Base-by-base conservation (phyloP, 2,797 vertebrate genomes). In the Sciaenops ocellatus region DNA sequence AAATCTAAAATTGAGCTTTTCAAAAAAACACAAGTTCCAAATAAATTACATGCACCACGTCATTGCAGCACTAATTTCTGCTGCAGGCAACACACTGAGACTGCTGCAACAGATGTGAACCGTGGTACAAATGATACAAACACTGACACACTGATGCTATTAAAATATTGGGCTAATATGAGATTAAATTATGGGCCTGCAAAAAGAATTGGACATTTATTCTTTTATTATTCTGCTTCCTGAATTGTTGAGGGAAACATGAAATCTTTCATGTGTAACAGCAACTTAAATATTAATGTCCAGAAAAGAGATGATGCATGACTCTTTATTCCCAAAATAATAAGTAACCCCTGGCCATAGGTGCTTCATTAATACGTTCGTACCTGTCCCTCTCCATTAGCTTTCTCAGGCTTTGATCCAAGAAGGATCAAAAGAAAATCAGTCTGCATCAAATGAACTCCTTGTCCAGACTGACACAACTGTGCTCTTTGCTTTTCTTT, bases 81-180 rank as follows among this genome's bases (percentile, higher is more conserved):
- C 87, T 89, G 60, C 76, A 72, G 89, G 87, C 78, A 8, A 65
- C 42, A 28, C 67, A 48, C 44, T 76, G 73, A 76, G 65, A 88
- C 79, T 76, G 65, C 79, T 73, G 83, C 80, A 79, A 85, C 85
- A 89, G 81, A 84, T 79, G 78, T 79, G 74, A 73, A 71, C 68
- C 77, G 48, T 81, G 67, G 63, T 75, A 78, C 69, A 78, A 89
- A 71, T 52, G 47, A 85, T 80, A 65, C 41, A 50, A 82, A 79
- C 34, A 86, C 59, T 38, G 57, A 59, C 28, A 47, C 24, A 41
- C 13, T 60, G 13, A 48, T 2, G 50, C 70, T 50, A 62, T 78
- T 57, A n/a, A 44, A 74, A 26, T 60, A 62, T 20, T 61, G 5
- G 55, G n/a, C 20, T 66, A 11, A 34, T 44, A 60, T 30, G 12